Evolutionary conservation across 2,113 vertebrate species (phyloP), one percentile per base, ranked within the genome.

Genomic region (Accipiter cooperii): DNA sequence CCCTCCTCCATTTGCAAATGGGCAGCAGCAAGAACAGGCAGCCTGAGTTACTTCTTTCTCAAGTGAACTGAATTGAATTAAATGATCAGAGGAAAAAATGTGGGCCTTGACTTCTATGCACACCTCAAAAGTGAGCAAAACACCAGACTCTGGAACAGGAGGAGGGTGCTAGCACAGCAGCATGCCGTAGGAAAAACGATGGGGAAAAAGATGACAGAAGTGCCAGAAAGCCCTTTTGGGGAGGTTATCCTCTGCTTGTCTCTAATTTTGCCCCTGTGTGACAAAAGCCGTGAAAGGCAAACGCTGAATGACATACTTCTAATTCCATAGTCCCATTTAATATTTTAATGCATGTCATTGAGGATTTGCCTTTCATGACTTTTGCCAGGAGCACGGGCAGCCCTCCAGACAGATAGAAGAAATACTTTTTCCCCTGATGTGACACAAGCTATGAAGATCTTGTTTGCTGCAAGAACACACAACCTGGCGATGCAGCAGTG

Each of bases 261-360:
- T 83, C 40, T 54, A 85, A 81, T 87, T 90, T 55, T 81, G 89
- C 6, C 9, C 28, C 31, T 71, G 36, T 68, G 21, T 38, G 61
- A 89, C 78, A 89, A 68, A 79, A 78, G 80, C 84, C n/a, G 3
- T 47, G 75, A 92, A 94, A 90, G 55, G 71, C 51, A 44, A 93
- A 92, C 1, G 20, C 54, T 92, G 71, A 94, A 69, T 93, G 93
- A 92, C 93, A 93, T 61, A 74, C 89, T 95, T 97, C 96, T 97
- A 97, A 97, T 81, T 93, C 95, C 89, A 81, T 7, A 70, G 97
- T 89, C 88, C 73, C 80, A 92, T 95, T 97, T 98, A 95, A 95
- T 97, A 97, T 95, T 97, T 95, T 95, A 98, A 98, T 96, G 94
- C 96, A 65, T 92, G 95, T 93, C 97, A 97, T 40, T 94, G 95